Conservation (phyloP, 2,113 vertebrate genomes). For the Mus pahari region DNA sequence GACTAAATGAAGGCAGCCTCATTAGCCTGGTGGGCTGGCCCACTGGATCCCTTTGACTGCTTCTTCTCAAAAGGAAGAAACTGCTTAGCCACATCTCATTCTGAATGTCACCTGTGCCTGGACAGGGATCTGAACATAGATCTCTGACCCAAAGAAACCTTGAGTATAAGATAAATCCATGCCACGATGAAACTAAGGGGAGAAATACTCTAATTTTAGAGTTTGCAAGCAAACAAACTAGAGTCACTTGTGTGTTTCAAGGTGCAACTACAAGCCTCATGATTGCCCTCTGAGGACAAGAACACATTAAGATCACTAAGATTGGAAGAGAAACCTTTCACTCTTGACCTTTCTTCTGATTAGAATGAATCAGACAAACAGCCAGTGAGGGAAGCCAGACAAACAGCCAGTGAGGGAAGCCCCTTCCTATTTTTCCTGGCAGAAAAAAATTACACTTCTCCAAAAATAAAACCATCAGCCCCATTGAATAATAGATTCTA, state of each 20-base stretch:
- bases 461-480: neutral
- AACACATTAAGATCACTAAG: neutral
- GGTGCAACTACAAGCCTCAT: neutral
- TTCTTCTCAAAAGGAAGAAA: neutral
- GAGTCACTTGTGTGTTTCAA: neutral
- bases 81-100: neutral
- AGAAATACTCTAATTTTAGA: conserved; percentile 45
- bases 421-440: neutral
- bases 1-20: neutral
- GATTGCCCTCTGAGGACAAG: conserved; percentile 16
- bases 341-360: neutral
- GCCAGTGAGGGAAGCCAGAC: no score
- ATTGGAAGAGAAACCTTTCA: neutral
- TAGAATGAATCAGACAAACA: neutral
- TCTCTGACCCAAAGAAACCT: neutral
- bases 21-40: neutral
- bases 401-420: neutral
- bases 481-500: conserved; percentile 4
- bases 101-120: neutral
- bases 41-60: neutral
- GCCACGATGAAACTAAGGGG: neutral
- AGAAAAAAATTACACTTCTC: conserved; percentile 2
- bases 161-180: neutral
- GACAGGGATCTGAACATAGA: neutral
- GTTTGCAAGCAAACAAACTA: conserved; percentile 10